Evolutionary conservation across 2,797 vertebrate species (phyloP), one percentile per base, ranked within the genome.

Genomic region (Xenops minutus): DNA sequence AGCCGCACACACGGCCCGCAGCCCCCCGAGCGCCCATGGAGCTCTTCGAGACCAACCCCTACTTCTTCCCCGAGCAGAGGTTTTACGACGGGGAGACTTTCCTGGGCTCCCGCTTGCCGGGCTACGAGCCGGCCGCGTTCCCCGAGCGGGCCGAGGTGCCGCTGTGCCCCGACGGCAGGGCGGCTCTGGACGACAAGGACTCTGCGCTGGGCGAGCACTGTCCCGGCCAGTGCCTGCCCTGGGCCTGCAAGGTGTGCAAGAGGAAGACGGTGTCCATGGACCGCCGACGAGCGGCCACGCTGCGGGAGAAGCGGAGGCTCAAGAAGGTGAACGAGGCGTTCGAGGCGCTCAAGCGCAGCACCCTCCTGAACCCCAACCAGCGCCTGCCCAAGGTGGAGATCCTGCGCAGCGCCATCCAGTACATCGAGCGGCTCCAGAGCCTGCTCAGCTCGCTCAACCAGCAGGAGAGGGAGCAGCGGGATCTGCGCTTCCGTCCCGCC

Each of bases 301-400:
- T 99, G 97, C 97, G 99, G 73, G 99, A 99, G 98, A 99, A 99
- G 92, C 98, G 99, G 88, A 91, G 99, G 14, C 97, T 99, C 95
- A 99, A 99, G 98, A 99, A 99, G 97, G 99, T 99, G 93, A 99
- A 99, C 1, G 99, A 99, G 97, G 99, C 99, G 51, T 99, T 99
- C 9, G 99, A 99, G 93, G 99, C 99, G 7, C 97, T 99, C 85
- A 99, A 99, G 96, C 98, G 99, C 95, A 99, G 99, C 98, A 99
- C 99, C 34, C 97, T 99, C 92, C 98, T 99, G 97, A 99, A 99
- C 98, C 99, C 99, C 96, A 99, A 99, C 97, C 99, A 99, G 98
- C 98, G 99, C 94, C 98, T 99, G 98, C 99, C 99, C 96, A 99
- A 99, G 96, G 99, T 99, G 98, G 99, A 99, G 98, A 99, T 99